Evolutionary conservation across 2,113 vertebrate genomes (phyloP).

Genomic region (Falco punctatus): DNA sequence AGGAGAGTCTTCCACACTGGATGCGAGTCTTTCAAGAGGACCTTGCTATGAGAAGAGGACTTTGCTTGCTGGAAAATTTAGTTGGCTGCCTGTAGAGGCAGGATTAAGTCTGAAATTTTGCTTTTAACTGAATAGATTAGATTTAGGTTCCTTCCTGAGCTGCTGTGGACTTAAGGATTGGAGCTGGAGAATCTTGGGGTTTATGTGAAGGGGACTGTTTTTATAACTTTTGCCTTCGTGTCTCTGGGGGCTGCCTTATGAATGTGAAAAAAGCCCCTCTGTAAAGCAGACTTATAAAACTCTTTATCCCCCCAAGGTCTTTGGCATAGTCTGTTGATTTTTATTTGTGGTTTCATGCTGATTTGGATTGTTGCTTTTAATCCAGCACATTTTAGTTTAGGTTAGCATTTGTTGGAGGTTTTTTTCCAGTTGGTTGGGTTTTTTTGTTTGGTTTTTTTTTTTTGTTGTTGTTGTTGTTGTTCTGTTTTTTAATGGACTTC

Average conservation of each 20-base stretch:
- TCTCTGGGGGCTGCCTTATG: not conserved
- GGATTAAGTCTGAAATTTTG: not conserved
- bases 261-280: conserved; percentile 38
- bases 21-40: not conserved
- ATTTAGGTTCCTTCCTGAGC: not conserved
- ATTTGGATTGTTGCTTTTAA: conserved; percentile 40
- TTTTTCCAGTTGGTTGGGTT: not conserved
- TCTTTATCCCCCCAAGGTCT: conserved; percentile 11
- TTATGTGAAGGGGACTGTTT: not conserved
- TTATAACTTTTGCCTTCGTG: not conserved
- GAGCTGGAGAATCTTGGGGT: not conserved
- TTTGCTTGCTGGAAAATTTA: not conserved
- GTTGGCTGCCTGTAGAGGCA: not conserved
- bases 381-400: conserved; percentile 6
- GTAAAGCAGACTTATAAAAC: conserved; percentile 6
- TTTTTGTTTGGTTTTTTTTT: not conserved
- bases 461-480: not conserved
- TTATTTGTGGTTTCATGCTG: conserved; percentile 65
- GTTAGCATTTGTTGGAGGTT: not conserved
- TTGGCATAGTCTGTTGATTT: conserved; percentile 41
- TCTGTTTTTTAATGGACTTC: not conserved
- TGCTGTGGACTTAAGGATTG: not conserved
- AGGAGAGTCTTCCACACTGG: not conserved
- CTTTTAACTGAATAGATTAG: not conserved
- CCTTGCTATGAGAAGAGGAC: not conserved